Evolutionary conservation across 2,888 invertebrate genomes (phyloP).

Genomic region (Meiosimyza platycephala): DNA sequence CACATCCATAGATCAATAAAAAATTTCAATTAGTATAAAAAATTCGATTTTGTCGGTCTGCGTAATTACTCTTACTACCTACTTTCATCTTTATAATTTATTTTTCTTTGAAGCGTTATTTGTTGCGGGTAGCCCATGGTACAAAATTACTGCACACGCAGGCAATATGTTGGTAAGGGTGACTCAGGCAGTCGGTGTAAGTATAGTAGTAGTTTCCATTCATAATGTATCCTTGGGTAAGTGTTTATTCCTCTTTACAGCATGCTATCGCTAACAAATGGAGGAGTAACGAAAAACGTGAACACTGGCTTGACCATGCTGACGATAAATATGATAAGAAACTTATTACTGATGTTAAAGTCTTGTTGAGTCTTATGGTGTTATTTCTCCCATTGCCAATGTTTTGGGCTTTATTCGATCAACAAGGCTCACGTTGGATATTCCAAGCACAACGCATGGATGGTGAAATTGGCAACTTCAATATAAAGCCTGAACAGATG

Average conservation of each 20-base stretch:
- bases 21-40: too few relatives aligned
- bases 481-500: slow-evolving; percentile 93
- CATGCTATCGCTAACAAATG: slow-evolving; percentile 67
- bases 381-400: slow-evolving; percentile 87
- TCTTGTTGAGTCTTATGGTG: slow-evolving; percentile 77
- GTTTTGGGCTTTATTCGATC: slow-evolving; percentile 94
- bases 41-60: too few relatives aligned
- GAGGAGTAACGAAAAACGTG: slow-evolving; percentile 68
- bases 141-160: too few relatives aligned
- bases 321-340: slow-evolving; percentile 75
- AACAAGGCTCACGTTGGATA: slow-evolving; percentile 92
- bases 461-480: slow-evolving; percentile 78
- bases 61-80: too few relatives aligned
- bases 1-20: too few relatives aligned
- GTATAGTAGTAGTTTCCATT: too few relatives aligned
- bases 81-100: too few relatives aligned
- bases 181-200: too few relatives aligned
- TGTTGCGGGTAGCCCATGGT: too few relatives aligned
- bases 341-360: slow-evolving; percentile 77
- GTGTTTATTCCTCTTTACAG: slow-evolving; percentile 57
- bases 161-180: slow-evolving; percentile 41
- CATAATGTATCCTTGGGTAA: too few relatives aligned
- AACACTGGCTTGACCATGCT: slow-evolving; percentile 91
- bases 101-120: slow-evolving; percentile 49
- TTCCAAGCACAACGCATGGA: slow-evolving; percentile 92